Evolutionary conservation across 1,140 invertebrate genomes (phyloP).

Genomic region (Dendroctonus ponderosae): DNA sequence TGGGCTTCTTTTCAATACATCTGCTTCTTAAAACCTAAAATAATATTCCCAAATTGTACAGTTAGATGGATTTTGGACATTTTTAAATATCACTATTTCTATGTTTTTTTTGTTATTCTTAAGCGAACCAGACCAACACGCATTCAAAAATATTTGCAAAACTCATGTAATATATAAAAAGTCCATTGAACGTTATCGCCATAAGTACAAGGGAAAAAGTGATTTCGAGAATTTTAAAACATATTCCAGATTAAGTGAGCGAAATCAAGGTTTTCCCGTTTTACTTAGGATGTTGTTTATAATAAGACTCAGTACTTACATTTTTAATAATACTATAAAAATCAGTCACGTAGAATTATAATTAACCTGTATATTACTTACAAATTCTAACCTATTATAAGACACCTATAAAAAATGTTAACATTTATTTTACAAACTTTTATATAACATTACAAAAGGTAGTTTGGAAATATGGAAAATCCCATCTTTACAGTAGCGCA

Average conservation of each 20-base stretch:
- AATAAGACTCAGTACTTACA: conserved; percentile 35
- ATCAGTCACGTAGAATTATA: conserved; percentile 41
- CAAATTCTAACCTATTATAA: conserved; percentile 42
- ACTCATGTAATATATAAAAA: conserved; percentile 13
- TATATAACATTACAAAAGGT: conserved; percentile 15
- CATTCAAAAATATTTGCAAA: background rate
- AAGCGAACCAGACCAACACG: background rate
- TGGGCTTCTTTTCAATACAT: conserved; percentile 47
- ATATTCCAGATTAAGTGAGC: no score
- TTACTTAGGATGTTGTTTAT: background rate
- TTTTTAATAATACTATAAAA: conserved; percentile 36
- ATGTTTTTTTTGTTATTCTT: background rate
- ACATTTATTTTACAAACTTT: conserved; percentile 46
- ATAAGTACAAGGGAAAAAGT: no score
- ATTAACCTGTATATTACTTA: conserved; percentile 39
- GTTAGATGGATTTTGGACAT: conserved; percentile 6
- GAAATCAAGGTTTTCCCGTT: conserved; percentile 1
- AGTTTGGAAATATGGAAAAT: background rate
- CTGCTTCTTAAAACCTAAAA: conserved; percentile 42
- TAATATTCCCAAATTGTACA: conserved; percentile 34
- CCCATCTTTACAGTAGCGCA: conserved; percentile 34
- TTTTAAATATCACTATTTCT: conserved; percentile 12
- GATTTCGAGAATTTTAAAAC: no score
- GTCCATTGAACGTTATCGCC: background rate
- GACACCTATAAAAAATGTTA: conserved; percentile 45